Evolutionary conservation across 2,888 invertebrate species (phyloP), one percentile per base, ranked within the genome.

Genomic region (Callimorpha dominula): DNA sequence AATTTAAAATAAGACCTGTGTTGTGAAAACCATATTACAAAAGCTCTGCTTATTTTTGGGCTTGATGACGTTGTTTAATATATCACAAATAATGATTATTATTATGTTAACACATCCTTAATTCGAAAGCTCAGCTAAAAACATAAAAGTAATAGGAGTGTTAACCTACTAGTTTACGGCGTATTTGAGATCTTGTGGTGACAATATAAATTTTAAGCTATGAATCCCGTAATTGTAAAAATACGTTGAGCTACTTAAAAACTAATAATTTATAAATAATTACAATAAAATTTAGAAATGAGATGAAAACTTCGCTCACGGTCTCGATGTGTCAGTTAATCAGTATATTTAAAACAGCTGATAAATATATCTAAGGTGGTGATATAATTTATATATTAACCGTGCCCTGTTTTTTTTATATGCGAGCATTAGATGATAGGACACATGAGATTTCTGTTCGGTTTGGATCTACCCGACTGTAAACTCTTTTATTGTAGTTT

Each of bases 201-300:
- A n/a, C 8, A 54, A 54, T 43, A 42, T 54, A 54, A 42, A 54
- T 67, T 67, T n/a, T 42, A 42, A 67, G 54, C 42, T 54, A 54
- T 14, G 42, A 54, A 54, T 54, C 42, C 67, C 54, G 43, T 42
- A 40, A 20, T 42, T 54, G n/a, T 65, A 67, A 67, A 66, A 54
- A 67, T n/a, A 42, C 54, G 43, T 54, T 67, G 54, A 67, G 5
- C 68, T 57, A 57, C 68, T 68, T 68, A 68, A 68, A 68, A 43
- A 11, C 20, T n/a, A 57, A 68, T 68, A 57, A 68, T 31, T 68
- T 68, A 68, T 46, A 60, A 17, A 68, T 60, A 46, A 46, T 46
- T 60, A 68, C 57, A 68, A 57, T 68, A 46, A 57, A 68, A 68
- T 68, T 31, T 68, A n/a, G 15, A 57, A 43, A 68, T 60, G 57